phyloP scores from a whole-genome alignment of 2,888 invertebrate genomes.

The Drosophila mulleri region DNA sequence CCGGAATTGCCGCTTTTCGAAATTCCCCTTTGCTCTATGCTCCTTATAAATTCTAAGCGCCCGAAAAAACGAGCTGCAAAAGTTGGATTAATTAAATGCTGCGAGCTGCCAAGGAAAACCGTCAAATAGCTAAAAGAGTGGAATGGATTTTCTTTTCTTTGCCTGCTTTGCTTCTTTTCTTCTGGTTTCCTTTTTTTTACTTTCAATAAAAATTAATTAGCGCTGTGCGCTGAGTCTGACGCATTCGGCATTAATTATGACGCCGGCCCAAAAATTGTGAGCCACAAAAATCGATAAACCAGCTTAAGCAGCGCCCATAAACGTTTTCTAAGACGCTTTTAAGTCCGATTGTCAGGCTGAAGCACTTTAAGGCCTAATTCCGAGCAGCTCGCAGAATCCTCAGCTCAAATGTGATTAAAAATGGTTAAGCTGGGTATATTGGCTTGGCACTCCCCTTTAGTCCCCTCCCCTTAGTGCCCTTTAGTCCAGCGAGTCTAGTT shows the following conservation, averaged over 20 bases:
- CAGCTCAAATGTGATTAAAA: neutral
- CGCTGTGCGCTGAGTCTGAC: constrained; percentile 43
- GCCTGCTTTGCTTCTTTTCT: neutral
- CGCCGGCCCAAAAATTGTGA: constrained; percentile 30
- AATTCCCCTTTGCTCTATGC: constrained; percentile 8
- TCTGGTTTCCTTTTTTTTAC: constrained; percentile 36
- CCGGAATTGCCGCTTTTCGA: neutral
- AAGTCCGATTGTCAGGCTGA: constrained; percentile 6
- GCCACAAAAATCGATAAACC: constrained; percentile 45
- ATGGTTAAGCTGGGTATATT: neutral
- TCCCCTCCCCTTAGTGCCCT: no score
- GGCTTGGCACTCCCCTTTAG: no score
- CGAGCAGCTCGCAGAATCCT: neutral
- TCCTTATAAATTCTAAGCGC: constrained; percentile 5
- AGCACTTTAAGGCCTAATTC: neutral
- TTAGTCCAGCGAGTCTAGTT: no score
- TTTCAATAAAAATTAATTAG: constrained; percentile 77
- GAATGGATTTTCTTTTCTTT: constrained; percentile 14
- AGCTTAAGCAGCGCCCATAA: constrained; percentile 41
- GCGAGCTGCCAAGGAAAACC: constrained; percentile 13
- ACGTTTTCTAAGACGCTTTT: constrained; percentile 45
- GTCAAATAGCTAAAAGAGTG: constrained; percentile 17
- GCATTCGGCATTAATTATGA: constrained; percentile 67
- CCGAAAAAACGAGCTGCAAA: constrained; percentile 1
- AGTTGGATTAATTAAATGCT: constrained; percentile 42